A percentile compares a stretch with the other conserved stretches of the same genome.
phyloP scores from a whole-genome alignment of 2,113 vertebrate species.

The Panthera uncia region DNA sequence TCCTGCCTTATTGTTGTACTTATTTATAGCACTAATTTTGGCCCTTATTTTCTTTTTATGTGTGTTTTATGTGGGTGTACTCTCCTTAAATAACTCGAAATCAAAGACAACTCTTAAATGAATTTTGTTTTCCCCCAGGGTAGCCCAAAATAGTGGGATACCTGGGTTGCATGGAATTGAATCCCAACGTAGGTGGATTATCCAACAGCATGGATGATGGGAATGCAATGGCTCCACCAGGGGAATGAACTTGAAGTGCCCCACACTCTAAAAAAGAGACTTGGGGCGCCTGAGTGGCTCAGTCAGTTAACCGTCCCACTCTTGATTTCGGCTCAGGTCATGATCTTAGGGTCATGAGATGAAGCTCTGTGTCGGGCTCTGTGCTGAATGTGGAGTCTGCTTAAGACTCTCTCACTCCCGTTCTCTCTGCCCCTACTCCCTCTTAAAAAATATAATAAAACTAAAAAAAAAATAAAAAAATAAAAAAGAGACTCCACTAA shows the following conservation, averaged over 20 bases:
- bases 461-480: too few species aligned
- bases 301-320: too few species aligned
- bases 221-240: too few species aligned
- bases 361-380: too few species aligned
- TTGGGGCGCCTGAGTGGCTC: too few species aligned
- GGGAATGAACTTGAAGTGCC: not conserved
- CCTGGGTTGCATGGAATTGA: not conserved
- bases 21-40: not conserved
- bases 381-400: too few species aligned
- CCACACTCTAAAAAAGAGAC: not conserved
- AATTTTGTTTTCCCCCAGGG: not conserved
- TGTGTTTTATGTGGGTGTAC: not conserved
- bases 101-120: not conserved
- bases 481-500: not conserved
- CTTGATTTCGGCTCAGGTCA: too few species aligned
- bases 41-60: not conserved
- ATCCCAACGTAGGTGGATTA: not conserved
- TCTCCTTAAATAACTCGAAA: not conserved
- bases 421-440: too few species aligned
- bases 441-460: too few species aligned
- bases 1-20: not conserved
- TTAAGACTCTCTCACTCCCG: too few species aligned
- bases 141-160: not conserved
- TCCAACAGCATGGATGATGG: not conserved
- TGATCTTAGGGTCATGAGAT: too few species aligned